Evolutionary conservation across 2,888 invertebrate genomes (phyloP).

Genomic region (Lepas anatifera): DNA sequence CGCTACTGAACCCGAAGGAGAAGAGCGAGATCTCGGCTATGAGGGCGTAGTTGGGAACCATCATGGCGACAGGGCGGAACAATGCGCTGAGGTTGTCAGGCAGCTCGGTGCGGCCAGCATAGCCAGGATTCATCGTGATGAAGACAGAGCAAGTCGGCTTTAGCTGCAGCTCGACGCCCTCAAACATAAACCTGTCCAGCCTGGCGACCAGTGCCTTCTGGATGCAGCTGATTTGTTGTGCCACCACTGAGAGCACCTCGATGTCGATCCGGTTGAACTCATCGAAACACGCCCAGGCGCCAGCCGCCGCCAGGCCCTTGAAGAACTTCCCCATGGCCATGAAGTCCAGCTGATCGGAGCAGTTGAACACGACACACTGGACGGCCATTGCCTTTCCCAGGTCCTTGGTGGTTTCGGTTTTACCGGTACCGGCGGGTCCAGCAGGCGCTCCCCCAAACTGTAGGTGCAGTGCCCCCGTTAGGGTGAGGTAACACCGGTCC

Average conservation of each 20-base stretch:
- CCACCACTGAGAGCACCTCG: slow-evolving; percentile 72
- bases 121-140: slow-evolving; percentile 59
- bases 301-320: slow-evolving; percentile 60
- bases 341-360: slow-evolving; percentile 91
- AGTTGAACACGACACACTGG: slow-evolving; percentile 92
- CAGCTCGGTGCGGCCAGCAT: slow-evolving; percentile 75
- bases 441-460: slow-evolving; percentile 75
- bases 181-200: slow-evolving; percentile 35
- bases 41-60: slow-evolving; percentile 85
- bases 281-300: slow-evolving; percentile 80
- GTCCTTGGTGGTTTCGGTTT: slow-evolving; percentile 86
- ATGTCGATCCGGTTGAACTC: slow-evolving; percentile 80
- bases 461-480: slow-evolving; percentile 78
- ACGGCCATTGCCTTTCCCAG: slow-evolving; percentile 82
- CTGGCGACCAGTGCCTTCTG: slow-evolving; percentile 36
- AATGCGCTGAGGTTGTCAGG: slow-evolving; percentile 83
- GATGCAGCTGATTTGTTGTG: slow-evolving; percentile 58
- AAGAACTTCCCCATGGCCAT: slow-evolving; percentile 70
- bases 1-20: slow-evolving; percentile 16
- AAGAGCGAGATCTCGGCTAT: slow-evolving; percentile 52
- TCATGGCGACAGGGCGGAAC: slow-evolving; percentile 78
- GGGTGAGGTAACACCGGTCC: slow-evolving; percentile 68
- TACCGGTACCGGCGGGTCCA: slow-evolving; percentile 77
- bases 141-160: slow-evolving; percentile 69
- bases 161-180: slow-evolving; percentile 46